Percentiles rank a stretch among this genome's conserved stretches.
These are phyloP conservation scores for Xerus rutilus DNA, from an alignment of 2,797 vertebrate genomes.

Conservation along the genomic window DNA sequence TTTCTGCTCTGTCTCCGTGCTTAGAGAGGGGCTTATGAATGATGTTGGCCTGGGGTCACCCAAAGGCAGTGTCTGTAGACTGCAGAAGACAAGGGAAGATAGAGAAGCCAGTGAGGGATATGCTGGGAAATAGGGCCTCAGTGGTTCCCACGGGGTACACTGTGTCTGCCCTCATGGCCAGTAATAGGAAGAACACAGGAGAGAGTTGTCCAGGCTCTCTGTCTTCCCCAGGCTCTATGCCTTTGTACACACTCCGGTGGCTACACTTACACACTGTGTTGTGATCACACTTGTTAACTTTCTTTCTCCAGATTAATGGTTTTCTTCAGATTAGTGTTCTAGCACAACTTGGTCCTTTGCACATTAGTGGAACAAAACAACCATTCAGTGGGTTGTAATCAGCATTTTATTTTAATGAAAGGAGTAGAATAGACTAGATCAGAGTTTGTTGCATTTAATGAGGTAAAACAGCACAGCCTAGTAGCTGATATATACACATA, in stretches of 20 bases:
- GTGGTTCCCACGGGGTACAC: neutral
- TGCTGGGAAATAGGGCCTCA: neutral
- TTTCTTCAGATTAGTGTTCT: neutral
- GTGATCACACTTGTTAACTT: neutral
- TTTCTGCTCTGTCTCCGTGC: neutral
- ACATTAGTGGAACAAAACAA: neutral
- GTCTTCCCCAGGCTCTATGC: neutral
- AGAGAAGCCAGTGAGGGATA: neutral
- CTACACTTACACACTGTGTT: neutral
- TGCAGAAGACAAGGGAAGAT: neutral
- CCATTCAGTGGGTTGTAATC: neutral
- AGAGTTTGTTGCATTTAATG: neutral
- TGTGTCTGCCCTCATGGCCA: accelerated
- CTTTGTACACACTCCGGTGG: neutral
- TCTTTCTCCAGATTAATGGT: neutral
- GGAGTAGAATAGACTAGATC: neutral
- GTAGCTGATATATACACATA: neutral
- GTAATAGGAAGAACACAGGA: neutral
- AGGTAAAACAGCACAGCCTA: neutral
- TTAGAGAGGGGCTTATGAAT: neutral
- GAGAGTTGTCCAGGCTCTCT: neutral
- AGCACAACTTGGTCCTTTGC: neutral
- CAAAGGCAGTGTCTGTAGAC: neutral
- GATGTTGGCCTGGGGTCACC: neutral
- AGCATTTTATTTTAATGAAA: neutral